Evolutionary conservation across 2,888 invertebrate genomes (phyloP), one percentile per base, ranked within the genome.

Genomic region (Agapostemon virescens): DNA sequence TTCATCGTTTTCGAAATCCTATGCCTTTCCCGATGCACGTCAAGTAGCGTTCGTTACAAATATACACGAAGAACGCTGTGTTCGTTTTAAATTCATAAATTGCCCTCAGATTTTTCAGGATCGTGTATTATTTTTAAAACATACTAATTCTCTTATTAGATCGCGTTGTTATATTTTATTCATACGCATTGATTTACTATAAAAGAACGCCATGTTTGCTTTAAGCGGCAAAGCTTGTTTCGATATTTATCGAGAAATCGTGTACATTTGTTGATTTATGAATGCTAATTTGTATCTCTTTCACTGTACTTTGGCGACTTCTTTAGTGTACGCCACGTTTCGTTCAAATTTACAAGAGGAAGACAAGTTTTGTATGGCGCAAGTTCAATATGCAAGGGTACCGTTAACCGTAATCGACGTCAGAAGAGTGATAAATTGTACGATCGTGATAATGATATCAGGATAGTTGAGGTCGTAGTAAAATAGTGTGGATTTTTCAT

Each of bases 361-460:
- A 33, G 55, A n/a, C 55, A 67, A 20, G 63, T 75, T 61, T 45
- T 49, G 42, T 69, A 63, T 49, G 26, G 7, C 38, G 49, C 45
- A 30, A 63, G 74, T 67, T 61, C 58, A 58, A 58, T 77, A 73
- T 30, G 42, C 66, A 17, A n/a, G 36, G 26, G 42, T 45, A 73
- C 66, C 52, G 66, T 67, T 73, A 66, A 1, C 7, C 36, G 30
- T 30, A 73, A 73, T 73, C 58, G 55, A 58, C 66, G 66, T 38
- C 58, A 45, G 36, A 36, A 11, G 17, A 49, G n/a, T 40, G 63
- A 58, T 66, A 23, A 36, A 76, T 40, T 52, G n/a, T 20, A 40
- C 23, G 40, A 30, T 42, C 49, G 55, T 55, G 36, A 67, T 67
- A 67, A 42, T 73, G 38, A 55, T 55, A 23, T 69, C 58, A n/a